Evolutionary conservation across 2,888 invertebrate genomes (phyloP).

Genomic region (Xylota segnis): DNA sequence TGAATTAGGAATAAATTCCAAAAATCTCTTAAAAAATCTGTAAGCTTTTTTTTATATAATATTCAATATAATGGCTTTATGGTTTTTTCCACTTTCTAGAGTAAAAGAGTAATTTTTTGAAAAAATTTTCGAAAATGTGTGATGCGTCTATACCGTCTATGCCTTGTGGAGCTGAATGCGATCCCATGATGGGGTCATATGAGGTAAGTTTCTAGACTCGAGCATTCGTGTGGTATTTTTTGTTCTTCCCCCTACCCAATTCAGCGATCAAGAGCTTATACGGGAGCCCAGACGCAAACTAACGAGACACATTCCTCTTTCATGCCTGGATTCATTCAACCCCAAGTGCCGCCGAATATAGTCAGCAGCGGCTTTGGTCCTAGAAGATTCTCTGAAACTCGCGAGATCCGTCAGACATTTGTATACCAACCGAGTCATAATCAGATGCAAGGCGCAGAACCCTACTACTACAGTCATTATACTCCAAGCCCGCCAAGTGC

Average conservation of each 20-base stretch:
- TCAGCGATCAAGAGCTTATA: constrained; percentile 81
- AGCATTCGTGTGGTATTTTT: not conserved
- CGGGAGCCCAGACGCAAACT: constrained; percentile 80
- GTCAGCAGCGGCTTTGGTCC: constrained; percentile 77
- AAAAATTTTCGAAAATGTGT: constrained; percentile 35
- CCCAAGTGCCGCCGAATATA: not conserved
- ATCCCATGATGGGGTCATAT: constrained; percentile 81
- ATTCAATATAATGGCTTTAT: not conserved
- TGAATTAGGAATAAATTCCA: not conserved
- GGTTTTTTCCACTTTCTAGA: not conserved
- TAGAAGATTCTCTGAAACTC: constrained; percentile 81
- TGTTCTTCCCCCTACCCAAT: constrained; percentile 48
- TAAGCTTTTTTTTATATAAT: not conserved
- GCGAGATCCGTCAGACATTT: constrained; percentile 81
- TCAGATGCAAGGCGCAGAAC: constrained; percentile 79
- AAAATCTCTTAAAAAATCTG: not conserved
- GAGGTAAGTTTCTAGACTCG: constrained; percentile 79
- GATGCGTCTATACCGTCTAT: constrained; percentile 41
- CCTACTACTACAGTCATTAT: constrained; percentile 80
- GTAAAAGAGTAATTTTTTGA: not conserved
- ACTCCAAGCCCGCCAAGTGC: constrained; percentile 79
- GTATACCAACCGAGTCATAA: constrained; percentile 82
- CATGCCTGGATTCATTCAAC: constrained; percentile 78
- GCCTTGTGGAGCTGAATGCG: constrained; percentile 79
- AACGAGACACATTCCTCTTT: constrained; percentile 80